Percentiles rank a stretch among this genome's conserved stretches.
Evolutionary conservation across 2,888 invertebrate species (phyloP).

Genomic region (Epiblema foenella): DNA sequence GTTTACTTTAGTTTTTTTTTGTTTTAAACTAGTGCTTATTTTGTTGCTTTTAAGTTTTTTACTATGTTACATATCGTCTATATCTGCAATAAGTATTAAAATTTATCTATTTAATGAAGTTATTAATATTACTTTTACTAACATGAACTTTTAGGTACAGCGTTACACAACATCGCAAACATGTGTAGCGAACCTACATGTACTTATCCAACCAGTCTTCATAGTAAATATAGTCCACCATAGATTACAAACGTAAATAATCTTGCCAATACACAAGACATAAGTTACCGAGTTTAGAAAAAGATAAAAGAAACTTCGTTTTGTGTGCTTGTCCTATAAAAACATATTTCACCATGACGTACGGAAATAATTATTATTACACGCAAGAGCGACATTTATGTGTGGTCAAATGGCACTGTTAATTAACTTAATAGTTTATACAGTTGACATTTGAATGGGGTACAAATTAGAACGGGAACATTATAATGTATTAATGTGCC

Average conservation of each 20-base stretch:
- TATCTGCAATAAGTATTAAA: too few species aligned
- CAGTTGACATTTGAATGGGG: conserved; percentile 61
- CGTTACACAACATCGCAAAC: background rate
- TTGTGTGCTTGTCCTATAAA: conserved; percentile 9
- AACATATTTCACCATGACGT: conserved; percentile 63
- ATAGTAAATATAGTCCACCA: background rate
- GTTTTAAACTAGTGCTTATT: too few species aligned
- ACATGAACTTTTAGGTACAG: background rate
- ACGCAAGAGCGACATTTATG: conserved; percentile 78
- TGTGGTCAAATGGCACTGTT: conserved; percentile 66
- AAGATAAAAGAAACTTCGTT: conserved; percentile 53
- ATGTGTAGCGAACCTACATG: background rate
- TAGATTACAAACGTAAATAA: conserved; percentile 48
- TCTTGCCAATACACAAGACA: conserved; percentile 48
- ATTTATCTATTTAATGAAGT: too few species aligned
- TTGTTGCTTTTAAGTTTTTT: too few species aligned
- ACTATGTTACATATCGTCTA: too few species aligned
- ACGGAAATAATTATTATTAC: conserved; percentile 68
- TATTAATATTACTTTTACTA: too few species aligned
- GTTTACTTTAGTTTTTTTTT: too few species aligned
- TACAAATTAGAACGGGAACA: conserved; percentile 66
- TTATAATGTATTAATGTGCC: conserved; percentile 61
- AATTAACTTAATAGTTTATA: conserved; percentile 74
- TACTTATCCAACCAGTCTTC: background rate
- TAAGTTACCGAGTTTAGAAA: conserved; percentile 47